Base-by-base conservation (phyloP, 2,797 vertebrate species). In the Botia kubotai region DNA sequence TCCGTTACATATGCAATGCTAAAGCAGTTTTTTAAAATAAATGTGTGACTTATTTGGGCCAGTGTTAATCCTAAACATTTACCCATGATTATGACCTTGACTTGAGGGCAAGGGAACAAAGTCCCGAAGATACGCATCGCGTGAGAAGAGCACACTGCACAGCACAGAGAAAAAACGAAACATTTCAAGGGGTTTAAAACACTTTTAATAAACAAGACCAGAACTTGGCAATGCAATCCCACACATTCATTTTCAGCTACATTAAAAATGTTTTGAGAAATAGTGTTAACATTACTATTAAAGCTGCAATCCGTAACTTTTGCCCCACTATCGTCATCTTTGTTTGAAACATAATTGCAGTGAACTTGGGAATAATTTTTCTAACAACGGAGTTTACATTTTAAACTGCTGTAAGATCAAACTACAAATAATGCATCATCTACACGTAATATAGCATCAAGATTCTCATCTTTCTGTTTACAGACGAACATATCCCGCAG, bases 151-250 rank as follows among this genome's bases (percentile, higher is more conserved):
- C 36, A 8, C 53, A 8, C 7, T 3, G 8, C 52, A 71, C 55
- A 46, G 50, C 26, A 48, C 36, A 71, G 58, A 71, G 11, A 65
- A 17, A 65, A 83, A 55, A 77, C 11, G 2, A 83, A 26, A 50
- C 48, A 67, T 33, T 19, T 46, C 5, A 19, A 1, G 10, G 46
- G 29, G 11, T 81, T 43, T 26, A 53, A 69, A 68, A 36, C 2
- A 57, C 0, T 60, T 86, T 83, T 83, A 83, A 83, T 86, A 21
- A 70, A 81, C 29, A 74, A 58, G 16, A 60, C 55, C 55, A 19
- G 19, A 3, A 29, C 12, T 33, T 33, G 60, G 39, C 55, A 39
- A 8, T 43, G 23, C 76, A 66, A 0, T 55, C 39, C 14, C 75
- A 69, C n/a, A 23, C 57, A 66, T 46, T 60, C 23, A 72, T 46